Percentiles rank a stretch among this genome's conserved stretches.
Conservation (phyloP, 2,113 vertebrate genomes). For the Cryptoleucopteryx plumbea region DNA sequence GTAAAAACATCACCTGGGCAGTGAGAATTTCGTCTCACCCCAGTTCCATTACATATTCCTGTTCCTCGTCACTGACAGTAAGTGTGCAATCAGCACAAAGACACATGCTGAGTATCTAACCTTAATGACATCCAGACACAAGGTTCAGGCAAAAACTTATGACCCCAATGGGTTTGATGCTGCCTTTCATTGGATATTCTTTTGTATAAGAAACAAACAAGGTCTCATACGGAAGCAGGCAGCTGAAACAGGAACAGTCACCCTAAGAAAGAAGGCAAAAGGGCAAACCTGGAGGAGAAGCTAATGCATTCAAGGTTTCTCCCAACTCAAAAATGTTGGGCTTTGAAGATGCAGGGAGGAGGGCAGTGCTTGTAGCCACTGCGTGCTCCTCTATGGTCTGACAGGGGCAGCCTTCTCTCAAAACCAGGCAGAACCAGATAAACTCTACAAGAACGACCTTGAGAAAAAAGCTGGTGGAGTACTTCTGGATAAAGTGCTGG, state of each 20-base stretch:
- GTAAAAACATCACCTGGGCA: background rate
- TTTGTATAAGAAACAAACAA: background rate
- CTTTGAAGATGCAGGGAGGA: background rate
- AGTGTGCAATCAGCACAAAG: background rate
- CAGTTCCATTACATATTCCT: background rate
- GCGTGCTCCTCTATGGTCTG: background rate
- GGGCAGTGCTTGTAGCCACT: background rate
- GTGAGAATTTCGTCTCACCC: background rate
- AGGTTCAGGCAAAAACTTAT: background rate
- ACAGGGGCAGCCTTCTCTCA: background rate
- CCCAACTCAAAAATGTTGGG: fast-evolving
- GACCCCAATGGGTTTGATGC: background rate
- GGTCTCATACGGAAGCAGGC: background rate
- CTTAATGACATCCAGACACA: background rate
- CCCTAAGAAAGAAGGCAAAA: background rate
- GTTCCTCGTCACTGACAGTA: background rate
- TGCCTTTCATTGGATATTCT: background rate
- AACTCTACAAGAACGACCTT: background rate
- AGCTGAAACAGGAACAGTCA: background rate
- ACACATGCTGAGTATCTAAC: background rate
- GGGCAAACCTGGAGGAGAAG: background rate
- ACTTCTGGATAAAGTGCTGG: slow-evolving; percentile 5
- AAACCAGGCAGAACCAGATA: background rate
- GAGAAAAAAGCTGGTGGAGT: background rate
- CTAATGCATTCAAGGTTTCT: background rate